Evolutionary conservation across 2,888 invertebrate genomes (phyloP), one percentile per base, ranked within the genome.

Genomic region (Ashinkailepas kermadecensis): DNA sequence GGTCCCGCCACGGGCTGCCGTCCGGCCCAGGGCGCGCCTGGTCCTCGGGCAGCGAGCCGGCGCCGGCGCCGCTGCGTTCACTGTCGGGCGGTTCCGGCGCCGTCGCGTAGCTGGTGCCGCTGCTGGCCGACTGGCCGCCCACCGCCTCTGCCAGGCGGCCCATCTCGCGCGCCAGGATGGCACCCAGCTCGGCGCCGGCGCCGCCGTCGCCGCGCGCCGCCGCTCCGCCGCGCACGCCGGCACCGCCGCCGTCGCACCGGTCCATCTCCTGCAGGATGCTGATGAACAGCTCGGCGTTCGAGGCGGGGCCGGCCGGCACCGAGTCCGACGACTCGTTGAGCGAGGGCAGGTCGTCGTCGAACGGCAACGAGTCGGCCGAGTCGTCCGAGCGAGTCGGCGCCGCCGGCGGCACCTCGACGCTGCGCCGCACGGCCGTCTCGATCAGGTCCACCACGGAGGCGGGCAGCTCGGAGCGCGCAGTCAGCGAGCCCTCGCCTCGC

Each of bases 221-320:
- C 11, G 4, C 39, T 10, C n/a, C 10, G 10, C 9, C 23, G 23
- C 65, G 65, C 18, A 9, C 65, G 10, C 10, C 65, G 62, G 62
- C 62, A 15, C 18, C 65, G 15, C 39, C 70, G 13, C 74, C 54
- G 39, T 74, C 74, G 18, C 74, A 8, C 8, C 39, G 12, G 54
- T 74, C 74, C 74, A 74, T 74, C 54, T 74, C 74, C 74, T 74
- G 74, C 74, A 74, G 74, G 74, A 74, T 74, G 15, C 74, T 74
- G 74, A 74, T 39, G 54, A 74, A 74, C 18, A 74, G 74, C 54
- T 74, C 54, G 54, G 39, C 74, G 54, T 74, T 25, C 8, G 74
- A 74, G 70, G 70, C 15, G 70, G 70, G 21, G 15, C 70, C 21
- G 70, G 23, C 23, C 10, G 65, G 7, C 10, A 23, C 23, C 10